Evolutionary conservation across 1,140 invertebrate genomes (phyloP).

Genomic region (Nasonia vitripennis): DNA sequence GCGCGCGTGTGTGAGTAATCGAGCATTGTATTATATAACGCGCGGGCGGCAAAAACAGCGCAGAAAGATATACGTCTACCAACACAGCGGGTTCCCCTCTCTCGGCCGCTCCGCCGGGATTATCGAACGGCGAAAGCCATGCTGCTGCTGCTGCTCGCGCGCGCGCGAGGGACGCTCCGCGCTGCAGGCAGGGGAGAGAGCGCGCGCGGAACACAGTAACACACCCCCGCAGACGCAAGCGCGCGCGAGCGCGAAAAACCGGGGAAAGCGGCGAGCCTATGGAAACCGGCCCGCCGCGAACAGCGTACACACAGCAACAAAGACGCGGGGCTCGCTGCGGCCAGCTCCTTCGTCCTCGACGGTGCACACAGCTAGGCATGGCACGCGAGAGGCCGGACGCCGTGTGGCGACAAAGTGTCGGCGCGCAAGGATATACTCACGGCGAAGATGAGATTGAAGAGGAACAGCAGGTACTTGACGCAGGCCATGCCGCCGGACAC

Average conservation of each 20-base stretch:
- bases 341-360: background rate
- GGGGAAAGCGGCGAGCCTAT: constrained; percentile 38
- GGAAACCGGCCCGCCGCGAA: constrained; percentile 35
- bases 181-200: background rate
- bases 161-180: background rate
- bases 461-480: constrained; percentile 88
- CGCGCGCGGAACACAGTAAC: background rate
- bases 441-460: constrained; percentile 90
- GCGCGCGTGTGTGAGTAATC: too few species aligned
- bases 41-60: background rate
- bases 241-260: constrained; percentile 17
- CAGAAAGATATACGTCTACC: background rate
- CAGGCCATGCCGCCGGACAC: constrained; percentile 85
- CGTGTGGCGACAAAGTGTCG: background rate
- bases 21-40: background rate
- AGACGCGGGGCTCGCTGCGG: background rate
- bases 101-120: background rate
- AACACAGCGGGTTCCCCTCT: background rate
- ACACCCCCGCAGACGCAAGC: background rate
- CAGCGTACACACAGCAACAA: constrained; percentile 39
- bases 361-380: too few species aligned
- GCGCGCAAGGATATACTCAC: constrained; percentile 77
- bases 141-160: background rate
- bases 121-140: constrained; percentile 41
- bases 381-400: too few species aligned